Evolutionary conservation across 2,113 vertebrate genomes (phyloP), one percentile per base, ranked within the genome.

Genomic region (Lepisosteus osseus): DNA sequence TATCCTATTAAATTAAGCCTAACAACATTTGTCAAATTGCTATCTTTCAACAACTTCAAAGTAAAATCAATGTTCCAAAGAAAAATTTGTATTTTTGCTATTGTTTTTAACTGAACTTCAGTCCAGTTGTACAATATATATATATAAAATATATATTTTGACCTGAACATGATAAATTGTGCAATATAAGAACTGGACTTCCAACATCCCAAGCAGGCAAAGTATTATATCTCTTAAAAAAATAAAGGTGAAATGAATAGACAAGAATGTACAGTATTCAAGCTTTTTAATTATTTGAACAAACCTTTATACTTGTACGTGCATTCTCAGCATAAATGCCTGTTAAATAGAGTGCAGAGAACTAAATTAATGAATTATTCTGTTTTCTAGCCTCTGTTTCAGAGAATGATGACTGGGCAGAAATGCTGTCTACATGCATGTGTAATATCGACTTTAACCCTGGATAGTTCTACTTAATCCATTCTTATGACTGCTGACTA

Each of bases 231-330:
- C 76, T 66, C 54, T 57, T 70, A 67, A 47, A 73, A 83, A 85
- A 87, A 87, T 78, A 82, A 87, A 90, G 86, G 85, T 91, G 86
- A 89, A 87, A 85, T 88, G 84, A 86, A 85, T 85, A 88, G 86
- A 81, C 85, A 70, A 73, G 76, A 82, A 80, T 79, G 84, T 82
- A 29, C 1, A 29, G 29, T 29, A 83, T 79, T 82, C 77, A 80
- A 71, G 77, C 81, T 78, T 86, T 59, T 86, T 86, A 87, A 84
- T 85, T 83, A 88, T 80, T 81, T 81, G 83, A 85, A 82, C 79
- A 80, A 84, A 87, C 86, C 86, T 88, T 88, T 88, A 83, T 86
- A 82, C 85, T 80, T 63, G 77, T 64, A 79, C 72, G 79, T 90
- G 88, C 86, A 81, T 82, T 82, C 82, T 89, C 88, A 87, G 89